phyloP scores from a whole-genome alignment of 2,113 vertebrate genomes.

The Rhinopomastus cyanomelas region DNA sequence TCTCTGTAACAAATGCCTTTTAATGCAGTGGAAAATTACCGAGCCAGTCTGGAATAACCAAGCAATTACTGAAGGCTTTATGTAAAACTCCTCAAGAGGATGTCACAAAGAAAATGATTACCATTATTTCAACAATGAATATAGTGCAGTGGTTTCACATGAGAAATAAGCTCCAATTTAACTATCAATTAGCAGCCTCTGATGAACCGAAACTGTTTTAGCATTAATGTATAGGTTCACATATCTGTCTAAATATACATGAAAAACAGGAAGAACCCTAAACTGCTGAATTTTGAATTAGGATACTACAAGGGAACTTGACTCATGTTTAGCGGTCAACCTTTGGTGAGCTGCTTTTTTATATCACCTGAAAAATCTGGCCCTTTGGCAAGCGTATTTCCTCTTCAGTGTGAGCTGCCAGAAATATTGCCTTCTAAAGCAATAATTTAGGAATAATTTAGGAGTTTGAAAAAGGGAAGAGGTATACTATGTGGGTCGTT shows the following conservation, averaged over 20 bases:
- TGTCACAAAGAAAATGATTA: slow-evolving; percentile 67
- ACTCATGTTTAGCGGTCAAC: not conserved
- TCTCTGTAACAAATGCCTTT: slow-evolving; percentile 62
- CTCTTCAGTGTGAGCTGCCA: not conserved
- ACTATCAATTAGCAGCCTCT: slow-evolving; percentile 63
- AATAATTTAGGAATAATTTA: not conserved
- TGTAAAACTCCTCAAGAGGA: slow-evolving; percentile 72
- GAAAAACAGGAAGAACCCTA: not conserved
- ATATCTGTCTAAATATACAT: slow-evolving; percentile 3
- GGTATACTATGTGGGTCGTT: not conserved
- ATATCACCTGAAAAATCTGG: not conserved
- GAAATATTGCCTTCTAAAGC: not conserved
- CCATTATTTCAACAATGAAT: slow-evolving; percentile 59
- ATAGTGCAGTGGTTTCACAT: slow-evolving; percentile 26
- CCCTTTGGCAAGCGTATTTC: not conserved
- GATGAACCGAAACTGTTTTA: slow-evolving; percentile 57
- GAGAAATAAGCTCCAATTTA: slow-evolving; percentile 68
- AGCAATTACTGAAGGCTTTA: slow-evolving; percentile 70
- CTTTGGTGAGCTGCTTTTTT: not conserved
- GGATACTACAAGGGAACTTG: not conserved
- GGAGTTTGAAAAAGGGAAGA: not conserved
- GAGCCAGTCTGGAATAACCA: slow-evolving; percentile 68
- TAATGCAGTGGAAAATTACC: slow-evolving; percentile 75
- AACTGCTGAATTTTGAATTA: not conserved
- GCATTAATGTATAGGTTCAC: slow-evolving; percentile 24